Evolutionary conservation across 2,797 vertebrate species (phyloP).

Genomic region (Crocodylus rhombifer): DNA sequence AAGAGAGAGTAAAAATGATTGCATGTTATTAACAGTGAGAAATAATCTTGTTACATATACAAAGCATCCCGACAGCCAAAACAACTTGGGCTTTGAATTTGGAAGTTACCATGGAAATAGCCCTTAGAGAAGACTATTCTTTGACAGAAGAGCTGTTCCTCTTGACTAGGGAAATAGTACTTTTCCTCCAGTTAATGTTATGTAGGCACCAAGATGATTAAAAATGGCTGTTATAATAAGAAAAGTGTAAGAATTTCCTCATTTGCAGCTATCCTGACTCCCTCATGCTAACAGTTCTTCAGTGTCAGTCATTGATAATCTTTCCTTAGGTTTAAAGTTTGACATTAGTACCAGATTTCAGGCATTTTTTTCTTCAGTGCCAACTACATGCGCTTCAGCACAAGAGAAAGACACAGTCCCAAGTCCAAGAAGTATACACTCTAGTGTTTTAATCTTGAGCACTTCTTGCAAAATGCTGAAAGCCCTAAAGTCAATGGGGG

Average conservation of each 20-base stretch:
- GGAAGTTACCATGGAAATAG: conserved; percentile 64
- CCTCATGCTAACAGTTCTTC: neutral
- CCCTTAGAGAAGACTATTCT: neutral
- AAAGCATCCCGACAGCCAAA: conserved; percentile 33
- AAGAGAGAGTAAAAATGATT: neutral
- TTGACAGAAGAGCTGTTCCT: conserved; percentile 3
- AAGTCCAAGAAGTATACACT: neutral
- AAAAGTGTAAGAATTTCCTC: neutral
- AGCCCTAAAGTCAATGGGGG: no score
- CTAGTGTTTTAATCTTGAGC: neutral
- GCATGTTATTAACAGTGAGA: conserved; percentile 19
- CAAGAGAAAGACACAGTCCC: neutral
- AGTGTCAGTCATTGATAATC: neutral
- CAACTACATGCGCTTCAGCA: neutral
- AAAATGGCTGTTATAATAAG: neutral
- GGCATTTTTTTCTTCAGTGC: neutral
- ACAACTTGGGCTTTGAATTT: conserved; percentile 34
- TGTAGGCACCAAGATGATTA: neutral
- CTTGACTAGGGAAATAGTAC: conserved; percentile 18
- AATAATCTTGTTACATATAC: conserved; percentile 14
- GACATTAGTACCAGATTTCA: neutral
- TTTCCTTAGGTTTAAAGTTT: neutral
- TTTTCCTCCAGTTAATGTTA: neutral
- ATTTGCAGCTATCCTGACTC: conserved; percentile 1
- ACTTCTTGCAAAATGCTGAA: accelerated